Evolutionary conservation across 2,797 vertebrate species (phyloP).

Genomic region (Phoeniculus purpureus): DNA sequence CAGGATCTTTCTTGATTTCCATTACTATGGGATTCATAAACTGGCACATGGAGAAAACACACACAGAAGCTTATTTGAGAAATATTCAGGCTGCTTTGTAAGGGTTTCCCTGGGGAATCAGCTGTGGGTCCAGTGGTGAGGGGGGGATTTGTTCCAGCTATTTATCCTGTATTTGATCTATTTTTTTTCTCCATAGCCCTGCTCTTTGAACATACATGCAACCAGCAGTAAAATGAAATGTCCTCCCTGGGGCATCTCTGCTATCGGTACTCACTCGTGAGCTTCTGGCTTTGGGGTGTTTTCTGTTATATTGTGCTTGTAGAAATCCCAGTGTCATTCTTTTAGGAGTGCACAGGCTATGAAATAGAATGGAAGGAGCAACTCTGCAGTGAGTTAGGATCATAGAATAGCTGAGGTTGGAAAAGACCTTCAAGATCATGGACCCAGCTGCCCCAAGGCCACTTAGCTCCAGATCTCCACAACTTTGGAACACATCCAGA

Average conservation of each 20-base stretch:
- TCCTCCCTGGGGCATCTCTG: not conserved
- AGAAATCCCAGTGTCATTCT: rapidly evolving
- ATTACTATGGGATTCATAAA: conserved; percentile 18
- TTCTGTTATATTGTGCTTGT: rapidly evolving
- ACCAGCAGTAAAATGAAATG: not conserved
- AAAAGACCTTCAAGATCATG: too few relatives aligned
- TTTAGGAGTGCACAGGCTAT: not conserved
- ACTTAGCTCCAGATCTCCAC: too few relatives aligned
- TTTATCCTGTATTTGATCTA: conserved; percentile 25
- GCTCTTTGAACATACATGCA: not conserved
- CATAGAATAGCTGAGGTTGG: too few relatives aligned
- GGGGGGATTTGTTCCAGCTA: not conserved
- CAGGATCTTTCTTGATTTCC: conserved; percentile 52
- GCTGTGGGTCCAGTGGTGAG: not conserved
- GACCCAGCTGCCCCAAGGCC: too few relatives aligned
- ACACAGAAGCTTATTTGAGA: not conserved
- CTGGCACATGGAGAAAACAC: not conserved
- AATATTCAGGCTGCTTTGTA: not conserved
- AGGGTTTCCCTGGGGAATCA: not conserved
- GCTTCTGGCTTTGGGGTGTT: not conserved
- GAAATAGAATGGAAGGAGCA: not conserved
- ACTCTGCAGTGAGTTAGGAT: not conserved
- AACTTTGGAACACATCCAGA: too few relatives aligned
- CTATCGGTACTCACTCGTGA: rapidly evolving
- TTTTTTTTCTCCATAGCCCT: not conserved